Base-by-base conservation (phyloP, 2,797 vertebrate genomes). In the Mionectes olivaceus region DNA sequence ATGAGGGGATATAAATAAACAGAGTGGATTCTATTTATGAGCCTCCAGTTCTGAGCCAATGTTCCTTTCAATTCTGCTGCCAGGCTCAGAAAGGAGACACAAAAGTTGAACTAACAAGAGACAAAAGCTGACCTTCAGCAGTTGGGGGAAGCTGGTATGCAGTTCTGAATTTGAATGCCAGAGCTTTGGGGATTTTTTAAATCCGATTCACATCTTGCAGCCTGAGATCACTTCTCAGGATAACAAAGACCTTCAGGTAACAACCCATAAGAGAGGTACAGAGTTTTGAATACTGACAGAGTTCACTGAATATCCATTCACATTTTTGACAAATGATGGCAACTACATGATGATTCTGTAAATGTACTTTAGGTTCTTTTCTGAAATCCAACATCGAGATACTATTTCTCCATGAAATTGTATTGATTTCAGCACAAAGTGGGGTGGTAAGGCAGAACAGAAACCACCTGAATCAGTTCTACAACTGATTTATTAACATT, bases 1-100 rank as follows among this genome's bases (percentile, higher is more conserved):
- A 87, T 50, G 53, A 53, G 55, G 49, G 23, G 68, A 65, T 89
- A 94, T 92, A 95, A 97, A 97, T 96, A 96, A 81, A 86, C 33
- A 63, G 57, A 69, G 57, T 11, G 28, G n/a, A 53, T 90, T 85
- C 91, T 94, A 93, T 94, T 94, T 95, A 89, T 94, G 95, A 95
- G n/a, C 33, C 52, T 64, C 69, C 15, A 63, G 60, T 64, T 77
- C 59, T 52, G 28, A 88, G 88, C 70, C 84, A 94, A 68, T 2
- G 13, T 83, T 96, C 70, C 76, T 81, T 85, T 71, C 79, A 75
- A 46, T 67, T 68, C 77, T 6, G 10, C 68, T 94, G 79, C 77
- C 91, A 94, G 71, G 50, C 59, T 91, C 47, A 55, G 57, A 89
- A 60, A 78, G 14, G 53, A 87, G 78, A 79, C 22, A 84, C 33